phyloP scores from a whole-genome alignment of 92 coral and sea anemone genomes.

The Plumapathes pennacea region DNA sequence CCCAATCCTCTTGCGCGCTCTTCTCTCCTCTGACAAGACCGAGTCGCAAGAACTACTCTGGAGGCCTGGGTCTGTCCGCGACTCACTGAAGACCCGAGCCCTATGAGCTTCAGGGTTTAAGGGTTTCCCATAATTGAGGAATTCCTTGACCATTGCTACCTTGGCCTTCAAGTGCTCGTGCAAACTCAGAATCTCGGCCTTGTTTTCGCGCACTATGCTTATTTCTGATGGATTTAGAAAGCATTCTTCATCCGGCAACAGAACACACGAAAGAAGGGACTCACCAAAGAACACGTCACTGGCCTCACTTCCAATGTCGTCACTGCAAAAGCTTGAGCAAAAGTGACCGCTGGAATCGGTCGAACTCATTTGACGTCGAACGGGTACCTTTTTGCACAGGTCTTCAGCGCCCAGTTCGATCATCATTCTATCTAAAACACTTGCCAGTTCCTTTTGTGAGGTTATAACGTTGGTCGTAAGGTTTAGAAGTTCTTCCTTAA shows the following conservation, averaged over 20 bases:
- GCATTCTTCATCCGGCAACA: constrained; percentile 75
- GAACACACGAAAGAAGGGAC: constrained; percentile 31
- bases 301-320: constrained; percentile 60
- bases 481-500: constrained; percentile 80
- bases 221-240: constrained; percentile 82
- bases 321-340: constrained; percentile 41
- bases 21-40: too few species aligned
- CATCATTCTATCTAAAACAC: constrained; percentile 67
- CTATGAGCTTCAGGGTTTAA: constrained; percentile 8
- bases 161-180: constrained; percentile 81
- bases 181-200: constrained; percentile 71
- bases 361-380: constrained; percentile 54
- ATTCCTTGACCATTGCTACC: constrained; percentile 62
- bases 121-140: constrained; percentile 25
- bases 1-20: too few species aligned
- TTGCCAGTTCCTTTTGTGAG: constrained; percentile 71
- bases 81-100: constrained; percentile 14
- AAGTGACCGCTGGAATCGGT: constrained; percentile 50
- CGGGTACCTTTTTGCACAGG: constrained; percentile 21
- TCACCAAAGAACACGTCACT: constrained; percentile 57
- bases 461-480: constrained; percentile 71
- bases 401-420: constrained; percentile 60
- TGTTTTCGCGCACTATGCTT: constrained; percentile 75
- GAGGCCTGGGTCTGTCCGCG: not conserved
- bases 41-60: constrained; percentile 1